phyloP scores from a whole-genome alignment of 1,140 invertebrate species.

The Leptoteleia sp. region DNA sequence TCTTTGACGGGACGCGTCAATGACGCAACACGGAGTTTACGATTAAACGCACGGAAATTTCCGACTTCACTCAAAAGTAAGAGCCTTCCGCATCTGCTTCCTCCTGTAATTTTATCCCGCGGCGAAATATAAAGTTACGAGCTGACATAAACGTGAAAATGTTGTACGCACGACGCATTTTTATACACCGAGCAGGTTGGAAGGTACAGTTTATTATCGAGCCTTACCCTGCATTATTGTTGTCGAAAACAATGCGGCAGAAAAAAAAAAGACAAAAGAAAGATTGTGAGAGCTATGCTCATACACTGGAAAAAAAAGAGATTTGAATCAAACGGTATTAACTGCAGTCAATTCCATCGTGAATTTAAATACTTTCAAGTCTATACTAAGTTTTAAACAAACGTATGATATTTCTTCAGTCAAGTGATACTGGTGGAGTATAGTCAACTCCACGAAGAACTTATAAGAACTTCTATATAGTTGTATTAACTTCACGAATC shows the following conservation, averaged over 20 bases:
- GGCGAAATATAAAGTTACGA: slow-evolving; percentile 21
- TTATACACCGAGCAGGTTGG: background rate
- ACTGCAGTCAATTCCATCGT: too few species aligned
- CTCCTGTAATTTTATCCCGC: slow-evolving; percentile 2
- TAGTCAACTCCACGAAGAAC: too few species aligned
- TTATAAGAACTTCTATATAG: too few species aligned
- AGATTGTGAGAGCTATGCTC: too few species aligned
- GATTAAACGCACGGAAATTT: slow-evolving; percentile 15
- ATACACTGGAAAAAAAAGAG: too few species aligned
- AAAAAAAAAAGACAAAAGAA: too few species aligned
- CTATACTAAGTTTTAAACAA: too few species aligned
- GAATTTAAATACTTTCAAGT: too few species aligned
- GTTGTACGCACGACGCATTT: slow-evolving; percentile 2
- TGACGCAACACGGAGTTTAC: slow-evolving; percentile 1
- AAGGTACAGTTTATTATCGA: slow-evolving; percentile 20
- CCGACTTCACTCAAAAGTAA: background rate
- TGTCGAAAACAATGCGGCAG: background rate
- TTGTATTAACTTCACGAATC: too few species aligned
- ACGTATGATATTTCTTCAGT: too few species aligned
- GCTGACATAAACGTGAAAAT: background rate
- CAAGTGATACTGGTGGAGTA: too few species aligned
- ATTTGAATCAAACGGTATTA: too few species aligned
- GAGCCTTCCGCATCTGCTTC: background rate
- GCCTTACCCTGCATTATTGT: slow-evolving; percentile 18
- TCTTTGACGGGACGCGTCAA: slow-evolving; percentile 23